Evolutionary conservation across 1,140 invertebrate species (phyloP), one percentile per base, ranked within the genome.

Genomic region (Drosophila lacertosa): DNA sequence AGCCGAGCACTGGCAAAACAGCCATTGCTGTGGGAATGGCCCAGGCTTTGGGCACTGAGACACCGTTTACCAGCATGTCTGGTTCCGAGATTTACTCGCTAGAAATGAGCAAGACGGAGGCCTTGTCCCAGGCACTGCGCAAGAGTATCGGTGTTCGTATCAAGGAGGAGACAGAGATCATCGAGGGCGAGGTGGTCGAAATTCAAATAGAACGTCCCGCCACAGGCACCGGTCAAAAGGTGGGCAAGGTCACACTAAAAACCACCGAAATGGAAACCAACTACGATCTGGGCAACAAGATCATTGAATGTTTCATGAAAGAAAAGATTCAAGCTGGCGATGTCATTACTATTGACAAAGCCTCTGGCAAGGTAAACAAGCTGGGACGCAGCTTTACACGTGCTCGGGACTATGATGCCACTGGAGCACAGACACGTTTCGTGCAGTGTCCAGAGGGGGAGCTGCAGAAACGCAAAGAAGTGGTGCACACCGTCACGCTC

Each of bases 211-310:
- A 99, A 89, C 93, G 98, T 47, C 98, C 98, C 2, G 97, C 97
- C 0, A 95, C 96, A 4, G 97, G 97, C 1, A 95, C 96, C 1
- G 98, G 98, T 0, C 96, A 97, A 0, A 97, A 99, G 93, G 93
- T 96, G 44, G 95, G 98, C 1, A 98, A 99, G 89, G 92, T 99
- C 2, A 99, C 98, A 0, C 92, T 99, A 16, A 99, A 99, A 93
- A 99, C 98, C 2, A 99, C 98, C 1, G 99, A 99, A 92, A 99
- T 99, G 99, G 99, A 99, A 92, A 99, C 99, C 0, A 96, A 99
- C 64, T 99, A 99, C 92, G 99, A 99, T 92, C 93, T 99, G 81
- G 99, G 99, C 22, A 96, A 96, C 53, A 99, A 99, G 94, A 99
- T 99, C 95, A 99, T 99, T 63, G 99, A 99, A 91, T 97, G 96